These are phyloP conservation scores for Tympanuchus pallidicinctus DNA, from an alignment of 2,113 vertebrate species.

Conservation along the genomic window DNA sequence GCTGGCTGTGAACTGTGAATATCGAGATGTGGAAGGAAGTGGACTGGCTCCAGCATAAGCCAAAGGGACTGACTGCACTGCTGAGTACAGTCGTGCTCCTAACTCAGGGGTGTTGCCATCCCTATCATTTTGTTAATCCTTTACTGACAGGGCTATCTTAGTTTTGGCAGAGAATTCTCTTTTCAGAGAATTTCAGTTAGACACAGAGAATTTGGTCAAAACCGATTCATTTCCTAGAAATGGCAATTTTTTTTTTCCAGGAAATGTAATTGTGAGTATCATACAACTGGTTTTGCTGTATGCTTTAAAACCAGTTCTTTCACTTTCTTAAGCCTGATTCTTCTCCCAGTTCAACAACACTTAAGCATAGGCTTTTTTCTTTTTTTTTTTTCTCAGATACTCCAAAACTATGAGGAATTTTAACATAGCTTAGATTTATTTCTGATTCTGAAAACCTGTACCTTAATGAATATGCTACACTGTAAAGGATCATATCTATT, in stretches of 20 bases:
- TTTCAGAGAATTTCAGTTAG: neutral
- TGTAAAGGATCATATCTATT: neutral
- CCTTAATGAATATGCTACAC: neutral
- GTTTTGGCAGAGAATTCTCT: neutral
- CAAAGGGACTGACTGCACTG: rapidly evolving
- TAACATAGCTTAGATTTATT: neutral
- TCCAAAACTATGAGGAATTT: neutral
- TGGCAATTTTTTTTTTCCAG: neutral
- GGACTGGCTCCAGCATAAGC: neutral
- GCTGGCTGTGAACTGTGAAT: neutral
- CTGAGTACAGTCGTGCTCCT: neutral
- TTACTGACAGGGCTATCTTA: neutral
- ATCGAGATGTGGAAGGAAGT: neutral
- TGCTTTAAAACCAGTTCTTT: neutral
- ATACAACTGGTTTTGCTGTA: neutral
- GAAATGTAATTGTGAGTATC: neutral
- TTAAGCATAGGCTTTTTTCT: neutral
- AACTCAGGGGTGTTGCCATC: neutral
- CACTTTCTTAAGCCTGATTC: neutral
- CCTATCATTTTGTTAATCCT: neutral
- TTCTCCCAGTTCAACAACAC: neutral
- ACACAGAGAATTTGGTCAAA: neutral
- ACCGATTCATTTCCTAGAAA: neutral
- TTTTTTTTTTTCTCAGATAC: neutral
- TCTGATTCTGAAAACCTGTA: neutral